Percentiles rank a stretch among this genome's conserved stretches.
phyloP scores from a whole-genome alignment of 2,797 vertebrate species.

The Chelmon rostratus region DNA sequence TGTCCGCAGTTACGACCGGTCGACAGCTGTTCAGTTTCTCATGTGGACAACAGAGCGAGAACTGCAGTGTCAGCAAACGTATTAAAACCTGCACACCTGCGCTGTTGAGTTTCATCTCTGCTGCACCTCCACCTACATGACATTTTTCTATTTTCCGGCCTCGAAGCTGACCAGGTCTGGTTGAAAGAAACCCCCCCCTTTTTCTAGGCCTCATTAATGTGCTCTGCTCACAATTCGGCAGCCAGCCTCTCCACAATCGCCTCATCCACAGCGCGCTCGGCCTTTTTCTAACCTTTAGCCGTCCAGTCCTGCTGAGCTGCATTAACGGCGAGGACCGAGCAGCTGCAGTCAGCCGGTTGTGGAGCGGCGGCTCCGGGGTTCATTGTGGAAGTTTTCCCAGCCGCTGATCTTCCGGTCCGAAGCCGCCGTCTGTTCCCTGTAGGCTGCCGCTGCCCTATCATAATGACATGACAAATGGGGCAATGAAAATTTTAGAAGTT shows the following conservation, averaged over 20 bases:
- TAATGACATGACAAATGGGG: slow-evolving; percentile 40
- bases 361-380: slow-evolving; percentile 27
- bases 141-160: background rate
- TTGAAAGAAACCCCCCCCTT: background rate
- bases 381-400: slow-evolving; percentile 19
- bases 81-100: background rate
- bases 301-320: slow-evolving; percentile 41
- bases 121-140: background rate
- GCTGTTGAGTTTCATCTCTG: background rate
- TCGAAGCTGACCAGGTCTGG: background rate
- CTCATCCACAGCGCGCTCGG: background rate
- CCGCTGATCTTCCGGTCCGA: slow-evolving; percentile 11
- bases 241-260: background rate
- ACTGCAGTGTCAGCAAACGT: slow-evolving; percentile 3
- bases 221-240: background rate
- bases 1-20: background rate
- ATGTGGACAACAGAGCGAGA: background rate
- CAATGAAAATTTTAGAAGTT: slow-evolving; percentile 42
- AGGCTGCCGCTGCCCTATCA: slow-evolving; percentile 26
- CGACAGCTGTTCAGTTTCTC: background rate
- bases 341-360: slow-evolving; percentile 13
- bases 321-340: slow-evolving; percentile 31
- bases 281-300: slow-evolving; percentile 31
- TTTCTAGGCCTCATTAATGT: slow-evolving; percentile 15
- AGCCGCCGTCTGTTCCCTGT: slow-evolving; percentile 9